These are phyloP conservation scores for Dreissena polymorpha DNA, from an alignment of 1,140 invertebrate genomes.

Conservation along the genomic window DNA sequence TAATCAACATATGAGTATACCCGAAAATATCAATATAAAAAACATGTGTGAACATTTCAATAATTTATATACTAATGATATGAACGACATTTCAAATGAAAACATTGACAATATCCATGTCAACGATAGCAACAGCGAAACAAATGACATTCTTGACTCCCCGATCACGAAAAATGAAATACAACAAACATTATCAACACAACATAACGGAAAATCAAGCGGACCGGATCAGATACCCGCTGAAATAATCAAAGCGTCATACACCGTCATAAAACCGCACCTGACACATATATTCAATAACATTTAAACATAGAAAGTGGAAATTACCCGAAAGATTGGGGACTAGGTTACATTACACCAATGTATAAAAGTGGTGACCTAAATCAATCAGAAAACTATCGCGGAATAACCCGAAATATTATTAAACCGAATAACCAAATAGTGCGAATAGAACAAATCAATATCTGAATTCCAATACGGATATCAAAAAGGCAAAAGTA, in stretches of 20 bases:
- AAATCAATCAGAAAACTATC: not conserved
- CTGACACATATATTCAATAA: not conserved
- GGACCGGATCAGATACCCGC: slow-evolving; percentile 7
- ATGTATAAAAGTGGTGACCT: not conserved
- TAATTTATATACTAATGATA: not conserved
- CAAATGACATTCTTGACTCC: not conserved
- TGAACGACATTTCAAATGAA: not conserved
- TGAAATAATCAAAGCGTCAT: slow-evolving; percentile 9
- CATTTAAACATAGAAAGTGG: not conserved
- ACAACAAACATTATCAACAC: not conserved
- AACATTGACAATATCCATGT: not conserved
- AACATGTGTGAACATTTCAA: slow-evolving; percentile 3
- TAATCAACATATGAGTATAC: not conserved
- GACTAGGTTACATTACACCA: not conserved
- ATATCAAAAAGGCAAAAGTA: not conserved
- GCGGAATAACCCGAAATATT: not conserved
- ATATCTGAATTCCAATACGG: not conserved
- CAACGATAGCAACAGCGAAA: not conserved
- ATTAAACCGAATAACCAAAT: not conserved
- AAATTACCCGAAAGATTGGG: slow-evolving; percentile 4
- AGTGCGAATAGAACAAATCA: not conserved
- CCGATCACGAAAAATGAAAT: not conserved
- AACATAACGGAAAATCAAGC: slow-evolving; percentile 1
- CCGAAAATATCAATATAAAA: not conserved
- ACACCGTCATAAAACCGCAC: not conserved